These are phyloP conservation scores for Dyspetes luteomarginatus DNA, from an alignment of 2,888 invertebrate genomes.

Conservation along the genomic window DNA sequence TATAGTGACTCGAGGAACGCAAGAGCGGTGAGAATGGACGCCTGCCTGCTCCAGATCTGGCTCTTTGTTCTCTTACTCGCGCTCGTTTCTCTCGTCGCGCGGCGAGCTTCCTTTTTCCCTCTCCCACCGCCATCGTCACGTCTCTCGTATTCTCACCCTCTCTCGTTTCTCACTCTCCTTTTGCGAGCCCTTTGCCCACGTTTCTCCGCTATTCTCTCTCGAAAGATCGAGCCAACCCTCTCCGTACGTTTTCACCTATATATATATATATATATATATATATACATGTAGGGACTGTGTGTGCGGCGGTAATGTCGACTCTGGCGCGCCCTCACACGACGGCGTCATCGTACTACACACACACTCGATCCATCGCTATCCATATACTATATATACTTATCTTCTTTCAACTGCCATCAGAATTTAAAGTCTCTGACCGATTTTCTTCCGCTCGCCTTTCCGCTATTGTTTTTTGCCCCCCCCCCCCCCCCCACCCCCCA, in stretches of 20 bases:
- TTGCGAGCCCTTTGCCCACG: slow-evolving; percentile 52
- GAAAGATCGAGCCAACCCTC: slow-evolving; percentile 48
- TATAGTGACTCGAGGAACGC: slow-evolving; percentile 56
- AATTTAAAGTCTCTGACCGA: slow-evolving; percentile 59
- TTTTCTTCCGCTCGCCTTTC: slow-evolving; percentile 44
- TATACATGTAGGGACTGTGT: neutral
- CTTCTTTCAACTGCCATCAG: slow-evolving; percentile 56
- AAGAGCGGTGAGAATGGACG: slow-evolving; percentile 65
- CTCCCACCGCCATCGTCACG: slow-evolving; percentile 3
- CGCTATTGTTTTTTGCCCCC: slow-evolving; percentile 14
- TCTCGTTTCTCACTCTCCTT: slow-evolving; percentile 30
- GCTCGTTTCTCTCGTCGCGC: slow-evolving; percentile 56
- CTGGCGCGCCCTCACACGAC: slow-evolving; percentile 34
- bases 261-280: neutral
- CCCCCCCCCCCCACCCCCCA: neutral
- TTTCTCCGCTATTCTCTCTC: slow-evolving; percentile 40
- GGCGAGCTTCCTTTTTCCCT: slow-evolving; percentile 37
- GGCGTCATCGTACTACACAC: slow-evolving; percentile 44
- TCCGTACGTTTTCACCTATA: slow-evolving; percentile 4
- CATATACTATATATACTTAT: slow-evolving; percentile 14
- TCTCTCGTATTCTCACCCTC: slow-evolving; percentile 47
- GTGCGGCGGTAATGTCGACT: slow-evolving; percentile 26
- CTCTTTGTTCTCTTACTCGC: slow-evolving; percentile 64
- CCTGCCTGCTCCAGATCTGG: slow-evolving; percentile 66
- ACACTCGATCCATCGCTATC: slow-evolving; percentile 26